Base-by-base conservation (phyloP, 2,888 invertebrate genomes). In the Mycalesis mineus region DNA sequence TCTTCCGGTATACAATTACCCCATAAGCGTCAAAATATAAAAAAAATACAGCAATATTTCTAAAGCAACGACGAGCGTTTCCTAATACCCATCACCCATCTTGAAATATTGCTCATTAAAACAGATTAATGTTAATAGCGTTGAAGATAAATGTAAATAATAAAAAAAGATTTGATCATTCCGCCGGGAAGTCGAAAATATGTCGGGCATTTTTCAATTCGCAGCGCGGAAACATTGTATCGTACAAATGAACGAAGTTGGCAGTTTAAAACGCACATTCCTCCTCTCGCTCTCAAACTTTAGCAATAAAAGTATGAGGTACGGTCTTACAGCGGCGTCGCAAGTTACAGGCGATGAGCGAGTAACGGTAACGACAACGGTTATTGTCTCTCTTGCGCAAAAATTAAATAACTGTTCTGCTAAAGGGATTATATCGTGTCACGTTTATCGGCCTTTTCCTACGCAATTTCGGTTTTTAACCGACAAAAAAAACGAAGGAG, bases 191-290 rank as follows among this genome's bases (percentile, higher is more conserved):
- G 28, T 22, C 36, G 13, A 52, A n/a, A 45, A 44, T 37, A 40
- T 45, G 33, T 14, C 22, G 48, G 58, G 51, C 55, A 65, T 63
- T 80, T 84, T 82, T 83, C 82, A 82, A 80, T 83, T 80, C 75
- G 69, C 69, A 67, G 67, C 68, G 66, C 66, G 54, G 60, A 68
- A 78, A 78, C 80, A 50, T 80, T 82, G 81, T 82, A 78, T 75
- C 73, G 77, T 64, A 71, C 78, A 75, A 82, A 83, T 79, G 78
- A 77, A 60, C 61, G 68, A 78, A 82, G 78, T 77, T 80, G 70
- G 68, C 72, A 70, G 70, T 74, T 50, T 70, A 65, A 66, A 70
- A 69, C 70, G 63, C 63, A 69, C 73, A 77, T 74, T 72, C 73
- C 67, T 60, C 58, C 70, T 68, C 71, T 68, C 67, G 64, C 64